Base-by-base conservation (phyloP, 2,888 invertebrate genomes). In the Lepidocyrtinus sp. region DNA sequence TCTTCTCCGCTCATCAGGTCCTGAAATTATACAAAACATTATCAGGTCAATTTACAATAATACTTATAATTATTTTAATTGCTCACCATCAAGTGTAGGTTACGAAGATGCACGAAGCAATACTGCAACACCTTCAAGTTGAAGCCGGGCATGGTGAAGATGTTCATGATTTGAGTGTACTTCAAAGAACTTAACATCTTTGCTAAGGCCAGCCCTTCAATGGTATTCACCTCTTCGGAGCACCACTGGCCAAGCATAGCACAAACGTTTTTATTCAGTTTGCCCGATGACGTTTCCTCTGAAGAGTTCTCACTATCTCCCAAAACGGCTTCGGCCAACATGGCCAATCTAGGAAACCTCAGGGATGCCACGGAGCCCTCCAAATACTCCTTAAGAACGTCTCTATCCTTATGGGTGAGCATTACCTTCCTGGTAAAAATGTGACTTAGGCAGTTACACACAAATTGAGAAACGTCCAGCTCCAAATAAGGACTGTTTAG, bases 131-230 rank as follows among this genome's bases (percentile, higher is more conserved):
- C 45, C 0, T 73, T 25, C 26, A 82, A 25, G 65, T 86, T 86
- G 69, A 86, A 86, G 9, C 71, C 22, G 0, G 76, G 63, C 55
- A 78, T 75, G 1, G 76, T 76, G 22, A 86, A 83, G 17, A 84
- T 82, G 5, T 75, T 78, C 68, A 81, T 76, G 1, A 86, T 78
- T 65, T 84, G 81, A 0, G 81, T 73, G 73, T 85, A 86, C 7
- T 68, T 77, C 15, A 86, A 62, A 9, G 67, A 76, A 7, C 81
- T 75, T 9, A 86, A 62, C 72, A 86, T 80, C 68, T 85, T 84
- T 7, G 83, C 83, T 2, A 86, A 50, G 5, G 85, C 85, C 5
- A 80, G 17, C 5, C 86, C 86, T 74, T 86, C 86, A 1, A 71
- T 62, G 7, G 80, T 46, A 24, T 71, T 83, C 3, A 86, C 68